These are phyloP conservation scores for Troilus luridus DNA, from an alignment of 2,888 invertebrate genomes.

Conservation along the genomic window DNA sequence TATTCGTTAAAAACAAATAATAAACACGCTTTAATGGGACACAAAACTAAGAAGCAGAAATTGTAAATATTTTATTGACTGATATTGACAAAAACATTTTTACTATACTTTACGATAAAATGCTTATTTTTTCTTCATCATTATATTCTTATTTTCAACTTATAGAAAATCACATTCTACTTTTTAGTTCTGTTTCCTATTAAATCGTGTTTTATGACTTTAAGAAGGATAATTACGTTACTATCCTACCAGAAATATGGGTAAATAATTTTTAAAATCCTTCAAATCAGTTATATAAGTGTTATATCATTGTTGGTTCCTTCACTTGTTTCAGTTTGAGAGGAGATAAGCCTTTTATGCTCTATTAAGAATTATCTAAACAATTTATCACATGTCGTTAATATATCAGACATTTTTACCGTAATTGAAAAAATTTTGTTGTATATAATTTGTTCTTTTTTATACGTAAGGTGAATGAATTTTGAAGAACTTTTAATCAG, in stretches of 20 bases:
- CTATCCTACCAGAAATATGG: background rate
- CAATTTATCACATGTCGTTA: background rate
- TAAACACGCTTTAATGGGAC: no score
- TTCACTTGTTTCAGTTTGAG: background rate
- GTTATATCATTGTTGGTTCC: constrained; percentile 11
- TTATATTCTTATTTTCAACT: no score
- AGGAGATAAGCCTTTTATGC: background rate
- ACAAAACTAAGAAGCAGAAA: no score
- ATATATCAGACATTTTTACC: background rate
- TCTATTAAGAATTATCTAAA: constrained; percentile 3
- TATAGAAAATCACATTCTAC: no score
- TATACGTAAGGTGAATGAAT: background rate
- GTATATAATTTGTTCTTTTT: background rate
- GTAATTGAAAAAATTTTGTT: background rate
- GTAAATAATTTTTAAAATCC: constrained; percentile 20
- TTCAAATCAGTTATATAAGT: background rate
- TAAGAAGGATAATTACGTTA: background rate
- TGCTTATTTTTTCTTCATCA: no score
- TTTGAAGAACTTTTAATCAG: background rate
- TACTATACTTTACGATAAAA: no score
- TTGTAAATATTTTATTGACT: no score
- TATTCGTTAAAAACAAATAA: no score
- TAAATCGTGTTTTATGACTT: background rate
- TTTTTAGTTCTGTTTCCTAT: no score
- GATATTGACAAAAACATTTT: no score